phyloP scores from a whole-genome alignment of 2,113 vertebrate genomes.

The Calypte anna region DNA sequence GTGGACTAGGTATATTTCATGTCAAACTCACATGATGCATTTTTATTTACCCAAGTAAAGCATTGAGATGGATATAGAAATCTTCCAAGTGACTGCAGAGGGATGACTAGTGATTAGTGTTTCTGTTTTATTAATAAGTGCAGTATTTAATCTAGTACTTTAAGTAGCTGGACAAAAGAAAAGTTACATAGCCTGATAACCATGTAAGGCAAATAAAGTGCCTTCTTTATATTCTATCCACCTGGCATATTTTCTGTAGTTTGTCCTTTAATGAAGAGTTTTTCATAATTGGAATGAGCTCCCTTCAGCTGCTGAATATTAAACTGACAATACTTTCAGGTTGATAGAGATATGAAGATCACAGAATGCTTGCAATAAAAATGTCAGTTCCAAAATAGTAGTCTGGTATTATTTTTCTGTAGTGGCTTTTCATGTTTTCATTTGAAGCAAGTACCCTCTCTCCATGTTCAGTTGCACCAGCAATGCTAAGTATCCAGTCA shows the following conservation, averaged over 20 bases:
- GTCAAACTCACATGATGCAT: neutral
- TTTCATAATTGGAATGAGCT: slow-evolving; percentile 25
- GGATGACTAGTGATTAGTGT: neutral
- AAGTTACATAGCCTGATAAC: neutral
- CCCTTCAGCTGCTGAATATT: neutral
- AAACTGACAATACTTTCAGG: neutral
- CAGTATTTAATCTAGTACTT: neutral
- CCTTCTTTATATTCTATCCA: slow-evolving; percentile 12
- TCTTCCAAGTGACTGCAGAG: neutral
- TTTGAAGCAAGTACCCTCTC: neutral
- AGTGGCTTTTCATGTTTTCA: neutral
- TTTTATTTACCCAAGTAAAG: neutral
- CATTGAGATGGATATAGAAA: neutral
- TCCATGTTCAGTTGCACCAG: neutral
- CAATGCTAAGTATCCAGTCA: neutral
- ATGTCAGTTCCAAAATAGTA: neutral
- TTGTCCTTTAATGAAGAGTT: slow-evolving; percentile 18
- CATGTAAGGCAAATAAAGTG: neutral
- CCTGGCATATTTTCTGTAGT: neutral
- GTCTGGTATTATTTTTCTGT: neutral
- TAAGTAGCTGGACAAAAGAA: neutral
- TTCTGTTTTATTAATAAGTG: neutral
- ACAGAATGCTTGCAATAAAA: neutral
- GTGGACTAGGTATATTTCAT: neutral
- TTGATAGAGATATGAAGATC: neutral